These are phyloP conservation scores for Callimorpha dominula DNA, from an alignment of 2,888 invertebrate species.

Conservation along the genomic window DNA sequence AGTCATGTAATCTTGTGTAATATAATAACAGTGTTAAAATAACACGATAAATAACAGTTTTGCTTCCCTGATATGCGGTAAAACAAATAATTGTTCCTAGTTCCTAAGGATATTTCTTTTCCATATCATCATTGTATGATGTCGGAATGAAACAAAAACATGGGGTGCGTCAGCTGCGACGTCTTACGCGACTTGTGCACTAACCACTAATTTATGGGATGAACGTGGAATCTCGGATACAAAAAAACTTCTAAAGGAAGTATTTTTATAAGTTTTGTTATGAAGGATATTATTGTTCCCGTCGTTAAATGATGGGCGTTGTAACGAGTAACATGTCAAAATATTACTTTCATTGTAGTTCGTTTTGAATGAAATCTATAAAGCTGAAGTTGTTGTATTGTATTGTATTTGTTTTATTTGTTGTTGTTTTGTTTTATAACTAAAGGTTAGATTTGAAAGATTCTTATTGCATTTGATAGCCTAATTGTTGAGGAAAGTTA, in stretches of 20 bases:
- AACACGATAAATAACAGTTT: neutral
- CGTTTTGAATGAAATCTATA: neutral
- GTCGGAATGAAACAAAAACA: conserved; percentile 46
- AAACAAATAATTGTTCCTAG: conserved; percentile 12
- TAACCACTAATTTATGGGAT: conserved; percentile 29
- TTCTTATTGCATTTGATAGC: too few species aligned
- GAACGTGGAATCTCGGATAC: conserved; percentile 19
- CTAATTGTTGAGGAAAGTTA: too few species aligned
- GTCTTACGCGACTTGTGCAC: conserved; percentile 39
- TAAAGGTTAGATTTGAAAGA: neutral
- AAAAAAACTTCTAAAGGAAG: conserved; percentile 6
- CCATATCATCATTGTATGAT: conserved; percentile 36
- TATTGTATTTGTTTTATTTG: neutral
- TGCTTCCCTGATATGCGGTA: neutral
- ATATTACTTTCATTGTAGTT: neutral
- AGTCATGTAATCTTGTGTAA: too few species aligned
- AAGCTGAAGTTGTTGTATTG: neutral
- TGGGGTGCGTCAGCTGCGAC: conserved; percentile 39
- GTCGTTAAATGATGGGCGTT: neutral
- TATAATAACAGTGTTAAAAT: neutral
- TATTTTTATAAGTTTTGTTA: conserved; percentile 10
- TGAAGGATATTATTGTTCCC: neutral
- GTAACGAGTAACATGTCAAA: neutral
- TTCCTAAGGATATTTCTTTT: conserved; percentile 33
- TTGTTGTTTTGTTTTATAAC: neutral